Conservation (phyloP, 2,888 invertebrate species). For the Dendrolimus houi region DNA sequence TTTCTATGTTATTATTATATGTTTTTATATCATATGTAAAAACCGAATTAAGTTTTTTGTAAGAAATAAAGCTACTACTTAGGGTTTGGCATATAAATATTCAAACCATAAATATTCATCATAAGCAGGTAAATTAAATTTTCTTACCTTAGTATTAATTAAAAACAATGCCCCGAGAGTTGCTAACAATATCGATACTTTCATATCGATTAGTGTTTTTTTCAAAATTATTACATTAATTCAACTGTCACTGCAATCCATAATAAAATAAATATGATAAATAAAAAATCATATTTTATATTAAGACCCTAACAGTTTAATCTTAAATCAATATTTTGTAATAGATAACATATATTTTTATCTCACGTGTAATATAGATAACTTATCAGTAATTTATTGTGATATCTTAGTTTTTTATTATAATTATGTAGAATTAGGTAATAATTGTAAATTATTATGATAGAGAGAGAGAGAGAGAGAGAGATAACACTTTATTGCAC, state of each 20-base stretch:
- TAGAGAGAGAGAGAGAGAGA: too few species aligned
- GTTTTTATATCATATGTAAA: too few species aligned
- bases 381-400: not conserved
- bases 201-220: not conserved
- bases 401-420: too few species aligned
- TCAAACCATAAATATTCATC: too few species aligned
- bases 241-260: not conserved
- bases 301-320: not conserved
- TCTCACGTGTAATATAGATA: not conserved
- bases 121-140: not conserved
- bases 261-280: not conserved
- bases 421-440: too few species aligned
- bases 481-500: too few species aligned
- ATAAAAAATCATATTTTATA: not conserved
- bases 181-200: not conserved
- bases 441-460: too few species aligned
- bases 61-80: too few species aligned
- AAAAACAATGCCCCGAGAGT: not conserved
- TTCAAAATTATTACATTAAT: not conserved
- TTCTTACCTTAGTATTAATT: not conserved
- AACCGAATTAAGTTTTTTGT: too few species aligned
- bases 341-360: not conserved
- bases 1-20: too few species aligned
- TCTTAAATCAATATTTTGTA: not conserved
- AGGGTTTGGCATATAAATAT: too few species aligned